Percentiles rank a stretch among this genome's conserved stretches.
These are phyloP conservation scores for Ophioninae sp. DNA, from an alignment of 2,888 invertebrate genomes.

Conservation along the genomic window DNA sequence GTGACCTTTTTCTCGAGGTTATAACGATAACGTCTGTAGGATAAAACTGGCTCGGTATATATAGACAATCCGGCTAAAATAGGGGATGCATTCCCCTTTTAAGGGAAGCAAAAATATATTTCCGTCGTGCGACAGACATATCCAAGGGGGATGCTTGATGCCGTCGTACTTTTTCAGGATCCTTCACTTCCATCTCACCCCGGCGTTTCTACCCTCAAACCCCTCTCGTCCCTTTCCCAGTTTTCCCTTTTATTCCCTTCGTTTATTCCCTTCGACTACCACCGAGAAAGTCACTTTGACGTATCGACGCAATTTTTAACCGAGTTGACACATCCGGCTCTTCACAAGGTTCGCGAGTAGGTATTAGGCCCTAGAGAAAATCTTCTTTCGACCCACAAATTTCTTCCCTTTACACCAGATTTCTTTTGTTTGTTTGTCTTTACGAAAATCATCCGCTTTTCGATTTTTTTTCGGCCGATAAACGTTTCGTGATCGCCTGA, in stretches of 20 bases:
- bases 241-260: constrained; percentile 12
- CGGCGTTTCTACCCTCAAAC: constrained; percentile 12
- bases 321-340: constrained; percentile 49
- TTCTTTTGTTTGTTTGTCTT: too few relatives aligned
- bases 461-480: too few relatives aligned
- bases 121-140: constrained; percentile 17
- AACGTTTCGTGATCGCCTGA: too few relatives aligned
- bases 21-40: constrained; percentile 33
- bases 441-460: too few relatives aligned
- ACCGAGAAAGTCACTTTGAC: constrained; percentile 62
- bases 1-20: not conserved
- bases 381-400: not conserved
- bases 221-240: not conserved
- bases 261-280: constrained; percentile 4
- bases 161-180: constrained; percentile 50
- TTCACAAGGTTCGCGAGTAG: not conserved
- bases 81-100: constrained; percentile 6
- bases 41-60: constrained; percentile 20
- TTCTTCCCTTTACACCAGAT: too few relatives aligned
- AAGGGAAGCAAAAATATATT: constrained; percentile 38
- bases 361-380: constrained; percentile 6
- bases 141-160: constrained; percentile 39
- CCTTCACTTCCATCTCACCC: constrained; percentile 8
- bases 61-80: constrained; percentile 12
- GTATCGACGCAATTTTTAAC: constrained; percentile 63